A percentile compares a stretch with the other conserved stretches of the same genome.
These are phyloP conservation scores for Meandrusa payeni DNA, from an alignment of 2,888 invertebrate genomes.

Conservation along the genomic window DNA sequence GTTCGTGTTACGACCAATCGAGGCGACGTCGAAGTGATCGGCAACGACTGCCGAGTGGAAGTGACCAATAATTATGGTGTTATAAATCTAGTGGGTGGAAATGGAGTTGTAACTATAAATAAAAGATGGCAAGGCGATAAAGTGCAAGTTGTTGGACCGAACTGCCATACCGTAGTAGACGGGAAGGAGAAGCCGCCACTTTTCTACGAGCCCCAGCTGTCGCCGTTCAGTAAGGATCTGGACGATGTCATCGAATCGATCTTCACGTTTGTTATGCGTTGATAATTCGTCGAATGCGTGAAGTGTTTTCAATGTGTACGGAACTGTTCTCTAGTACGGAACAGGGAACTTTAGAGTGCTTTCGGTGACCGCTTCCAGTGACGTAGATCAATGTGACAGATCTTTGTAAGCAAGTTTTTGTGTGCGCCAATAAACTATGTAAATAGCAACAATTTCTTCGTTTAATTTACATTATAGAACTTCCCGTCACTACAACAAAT, in stretches of 20 bases:
- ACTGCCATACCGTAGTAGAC: conserved; percentile 57
- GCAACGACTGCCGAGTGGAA: conserved; percentile 68
- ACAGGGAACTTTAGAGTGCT: conserved; percentile 15
- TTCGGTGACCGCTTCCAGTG: conserved; percentile 2
- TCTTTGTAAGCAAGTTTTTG: conserved; percentile 8
- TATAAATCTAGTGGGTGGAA: conserved; percentile 64
- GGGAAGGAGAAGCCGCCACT: conserved; percentile 57
- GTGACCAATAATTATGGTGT: conserved; percentile 59
- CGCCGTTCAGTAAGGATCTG: conserved; percentile 71
- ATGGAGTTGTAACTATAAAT: conserved; percentile 54
- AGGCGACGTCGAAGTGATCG: conserved; percentile 71
- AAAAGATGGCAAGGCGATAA: conserved; percentile 60
- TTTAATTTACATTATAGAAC: conserved; percentile 5
- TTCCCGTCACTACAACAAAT: too few species aligned
- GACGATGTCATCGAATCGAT: conserved; percentile 73
- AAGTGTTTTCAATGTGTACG: conserved; percentile 26
- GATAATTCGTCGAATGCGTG: conserved; percentile 32
- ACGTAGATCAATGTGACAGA: conserved; percentile 2
- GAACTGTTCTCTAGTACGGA: conserved; percentile 15
- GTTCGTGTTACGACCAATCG: conserved; percentile 57
- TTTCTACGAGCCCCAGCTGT: conserved; percentile 63
- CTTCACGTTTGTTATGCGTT: conserved; percentile 73
- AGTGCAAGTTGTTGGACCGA: conserved; percentile 58
- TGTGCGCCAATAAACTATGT: conserved; percentile 11
- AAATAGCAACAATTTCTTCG: conserved; percentile 1